Evolutionary conservation across 2,113 vertebrate genomes (phyloP).

Genomic region (Oryzias curvinotus): DNA sequence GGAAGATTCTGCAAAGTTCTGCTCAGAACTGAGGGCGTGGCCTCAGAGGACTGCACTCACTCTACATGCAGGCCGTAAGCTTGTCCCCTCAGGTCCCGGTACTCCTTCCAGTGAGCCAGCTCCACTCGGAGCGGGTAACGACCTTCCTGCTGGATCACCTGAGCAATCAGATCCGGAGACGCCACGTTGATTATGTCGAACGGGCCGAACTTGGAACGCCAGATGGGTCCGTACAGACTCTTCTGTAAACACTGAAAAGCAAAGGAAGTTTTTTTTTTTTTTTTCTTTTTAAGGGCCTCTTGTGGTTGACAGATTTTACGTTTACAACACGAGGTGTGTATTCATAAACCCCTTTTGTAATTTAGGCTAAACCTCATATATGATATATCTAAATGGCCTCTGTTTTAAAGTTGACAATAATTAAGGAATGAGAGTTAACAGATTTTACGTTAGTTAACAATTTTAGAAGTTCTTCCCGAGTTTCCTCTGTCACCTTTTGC

Average conservation of each 20-base stretch:
- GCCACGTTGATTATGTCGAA: slow-evolving; percentile 77
- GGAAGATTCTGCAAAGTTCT: neutral
- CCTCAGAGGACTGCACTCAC: slow-evolving; percentile 55
- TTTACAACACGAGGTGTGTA: no score
- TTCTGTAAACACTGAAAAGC: slow-evolving; percentile 65
- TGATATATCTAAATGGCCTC: no score
- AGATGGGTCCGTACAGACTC: slow-evolving; percentile 76
- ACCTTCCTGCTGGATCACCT: slow-evolving; percentile 79
- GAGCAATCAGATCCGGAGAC: slow-evolving; percentile 69
- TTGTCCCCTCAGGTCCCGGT: slow-evolving; percentile 76
- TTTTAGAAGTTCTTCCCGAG: no score
- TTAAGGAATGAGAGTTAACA: no score
- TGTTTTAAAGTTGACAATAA: no score
- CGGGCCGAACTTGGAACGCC: slow-evolving; percentile 75
- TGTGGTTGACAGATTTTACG: no score
- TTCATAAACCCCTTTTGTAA: no score
- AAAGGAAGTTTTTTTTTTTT: neutral
- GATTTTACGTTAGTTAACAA: no score
- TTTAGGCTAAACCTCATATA: no score
- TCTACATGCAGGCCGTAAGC: slow-evolving; percentile 78
- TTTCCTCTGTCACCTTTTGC: no score
- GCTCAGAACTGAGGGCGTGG: neutral
- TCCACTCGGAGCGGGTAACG: slow-evolving; percentile 67
- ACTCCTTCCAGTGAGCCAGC: slow-evolving; percentile 80
- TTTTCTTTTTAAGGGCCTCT: no score